phyloP scores from a whole-genome alignment of 2,888 invertebrate species.

The Luperina testacea region DNA sequence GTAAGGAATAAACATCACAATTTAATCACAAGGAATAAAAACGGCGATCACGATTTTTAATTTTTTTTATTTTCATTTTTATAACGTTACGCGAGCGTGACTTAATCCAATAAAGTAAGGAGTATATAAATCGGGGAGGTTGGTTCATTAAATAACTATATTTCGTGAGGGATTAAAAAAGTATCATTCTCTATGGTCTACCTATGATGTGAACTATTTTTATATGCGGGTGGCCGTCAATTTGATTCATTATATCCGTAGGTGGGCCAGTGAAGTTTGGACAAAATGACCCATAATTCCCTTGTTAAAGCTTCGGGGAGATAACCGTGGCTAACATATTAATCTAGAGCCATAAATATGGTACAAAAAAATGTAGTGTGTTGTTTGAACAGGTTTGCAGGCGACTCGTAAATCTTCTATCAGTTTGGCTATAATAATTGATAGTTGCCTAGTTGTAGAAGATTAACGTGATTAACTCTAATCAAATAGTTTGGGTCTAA shows the following conservation, averaged over 20 bases:
- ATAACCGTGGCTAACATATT: slow-evolving; percentile 82
- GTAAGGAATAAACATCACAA: slow-evolving; percentile 62
- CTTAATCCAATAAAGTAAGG: slow-evolving; percentile 75
- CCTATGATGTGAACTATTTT: slow-evolving; percentile 70
- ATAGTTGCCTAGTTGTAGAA: slow-evolving; percentile 24
- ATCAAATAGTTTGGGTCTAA: slow-evolving; percentile 15
- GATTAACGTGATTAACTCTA: slow-evolving; percentile 6
- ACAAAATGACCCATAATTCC: slow-evolving; percentile 87
- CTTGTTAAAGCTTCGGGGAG: slow-evolving; percentile 83
- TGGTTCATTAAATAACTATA: slow-evolving; percentile 71
- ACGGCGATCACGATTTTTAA: slow-evolving; percentile 61
- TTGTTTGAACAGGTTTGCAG: slow-evolving; percentile 69
- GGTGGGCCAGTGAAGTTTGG: slow-evolving; percentile 84
- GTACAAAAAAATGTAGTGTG: slow-evolving; percentile 68
- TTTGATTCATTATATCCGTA: slow-evolving; percentile 84
- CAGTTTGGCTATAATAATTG: slow-evolving; percentile 64
- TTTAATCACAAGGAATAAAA: slow-evolving; percentile 62
- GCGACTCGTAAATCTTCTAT: slow-evolving; percentile 67
- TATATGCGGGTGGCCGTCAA: slow-evolving; percentile 82
- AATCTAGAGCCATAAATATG: slow-evolving; percentile 83
- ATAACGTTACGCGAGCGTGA: slow-evolving; percentile 74
- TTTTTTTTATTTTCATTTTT: slow-evolving; percentile 69
- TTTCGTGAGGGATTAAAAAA: slow-evolving; percentile 76
- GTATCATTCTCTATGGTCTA: slow-evolving; percentile 73
- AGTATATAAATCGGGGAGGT: slow-evolving; percentile 73